Percentiles rank a stretch among this genome's conserved stretches.
Conservation (phyloP, 2,113 vertebrate genomes). For the Coracopsis vasa region DNA sequence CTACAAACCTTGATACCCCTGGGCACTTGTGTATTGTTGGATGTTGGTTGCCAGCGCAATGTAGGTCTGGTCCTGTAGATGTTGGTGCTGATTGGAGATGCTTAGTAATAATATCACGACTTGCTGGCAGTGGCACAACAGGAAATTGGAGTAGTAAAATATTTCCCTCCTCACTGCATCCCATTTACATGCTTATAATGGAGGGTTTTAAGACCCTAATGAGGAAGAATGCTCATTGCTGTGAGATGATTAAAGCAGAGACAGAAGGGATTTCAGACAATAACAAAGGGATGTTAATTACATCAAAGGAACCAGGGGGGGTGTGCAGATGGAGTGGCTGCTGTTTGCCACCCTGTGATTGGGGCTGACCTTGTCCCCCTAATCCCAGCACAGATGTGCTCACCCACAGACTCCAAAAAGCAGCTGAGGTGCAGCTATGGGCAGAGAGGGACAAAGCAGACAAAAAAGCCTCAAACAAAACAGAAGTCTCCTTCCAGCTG, state of each 20-base stretch:
- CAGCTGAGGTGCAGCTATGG: not conserved
- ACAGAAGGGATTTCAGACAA: constrained; percentile 49
- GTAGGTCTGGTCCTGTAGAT: not conserved
- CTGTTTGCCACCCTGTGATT: not conserved
- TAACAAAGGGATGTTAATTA: constrained; percentile 72
- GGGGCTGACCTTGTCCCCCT: not conserved
- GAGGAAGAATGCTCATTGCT: constrained; percentile 76
- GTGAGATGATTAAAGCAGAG: constrained; percentile 72
- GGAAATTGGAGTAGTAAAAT: constrained; percentile 78
- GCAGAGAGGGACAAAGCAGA: not conserved
- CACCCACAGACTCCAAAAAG: not conserved
- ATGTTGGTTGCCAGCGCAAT: not conserved
- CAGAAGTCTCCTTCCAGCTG: not conserved
- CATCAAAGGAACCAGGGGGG: constrained; percentile 57
- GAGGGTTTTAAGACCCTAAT: constrained; percentile 76
- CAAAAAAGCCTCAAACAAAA: not conserved
- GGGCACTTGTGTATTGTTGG: not conserved
- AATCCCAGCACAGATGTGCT: not conserved
- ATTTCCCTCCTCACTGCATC: constrained; percentile 75
- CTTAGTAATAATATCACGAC: constrained; percentile 38
- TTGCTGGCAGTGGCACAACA: constrained; percentile 69
- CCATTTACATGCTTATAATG: constrained; percentile 79
- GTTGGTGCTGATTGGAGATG: constrained; percentile 21
- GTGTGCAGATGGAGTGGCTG: not conserved
- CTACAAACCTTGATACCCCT: not conserved